These are phyloP conservation scores for Pica pica DNA, from an alignment of 2,113 vertebrate species.

Conservation along the genomic window DNA sequence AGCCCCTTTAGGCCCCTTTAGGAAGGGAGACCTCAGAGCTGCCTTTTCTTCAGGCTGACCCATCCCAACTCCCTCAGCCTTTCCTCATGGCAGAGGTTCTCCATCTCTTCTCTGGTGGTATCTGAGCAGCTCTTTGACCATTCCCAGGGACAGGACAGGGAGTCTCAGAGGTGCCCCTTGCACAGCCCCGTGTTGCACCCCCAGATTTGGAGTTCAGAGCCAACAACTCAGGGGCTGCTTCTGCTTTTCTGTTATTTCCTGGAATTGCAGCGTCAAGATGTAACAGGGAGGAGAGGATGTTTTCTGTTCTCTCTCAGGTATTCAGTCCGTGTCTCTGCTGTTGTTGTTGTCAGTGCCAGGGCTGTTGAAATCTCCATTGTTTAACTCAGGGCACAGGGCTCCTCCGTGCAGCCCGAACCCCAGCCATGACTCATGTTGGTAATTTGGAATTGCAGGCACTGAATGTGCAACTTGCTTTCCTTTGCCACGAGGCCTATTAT, in stretches of 20 bases:
- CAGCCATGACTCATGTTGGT: not conserved
- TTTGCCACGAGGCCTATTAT: not conserved
- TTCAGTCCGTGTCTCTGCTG: not conserved
- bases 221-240: not conserved
- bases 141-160: not conserved
- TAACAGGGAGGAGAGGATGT: not conserved
- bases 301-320: not conserved
- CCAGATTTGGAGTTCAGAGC: not conserved
- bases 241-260: not conserved
- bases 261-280: not conserved
- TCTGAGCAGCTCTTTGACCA: not conserved
- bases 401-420: not conserved
- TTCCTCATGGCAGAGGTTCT: not conserved
- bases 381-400: not conserved
- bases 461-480: not conserved
- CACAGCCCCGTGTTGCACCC: rapidly evolving
- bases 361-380: not conserved
- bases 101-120: not conserved
- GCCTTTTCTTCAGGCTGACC: not conserved
- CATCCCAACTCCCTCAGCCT: not conserved
- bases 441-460: not conserved
- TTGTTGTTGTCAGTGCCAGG: not conserved
- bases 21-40: not conserved
- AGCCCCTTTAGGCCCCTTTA: not conserved
- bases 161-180: not conserved